Evolutionary conservation across 2,113 vertebrate species (phyloP).

Genomic region (Tympanuchus pallidicinctus): DNA sequence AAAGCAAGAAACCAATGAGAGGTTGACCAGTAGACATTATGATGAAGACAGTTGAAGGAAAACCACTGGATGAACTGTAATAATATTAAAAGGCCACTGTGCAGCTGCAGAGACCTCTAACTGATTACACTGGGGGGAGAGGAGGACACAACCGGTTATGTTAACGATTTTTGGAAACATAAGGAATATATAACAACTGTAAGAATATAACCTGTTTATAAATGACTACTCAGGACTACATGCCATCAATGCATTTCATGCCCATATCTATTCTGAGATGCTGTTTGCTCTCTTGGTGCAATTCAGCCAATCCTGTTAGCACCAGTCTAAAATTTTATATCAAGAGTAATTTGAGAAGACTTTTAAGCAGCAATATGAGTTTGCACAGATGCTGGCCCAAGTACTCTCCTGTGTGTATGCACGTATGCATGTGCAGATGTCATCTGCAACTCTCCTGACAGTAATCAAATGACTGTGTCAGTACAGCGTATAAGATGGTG

Average conservation of each 20-base stretch:
- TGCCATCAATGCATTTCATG: background rate
- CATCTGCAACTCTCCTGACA: fast-evolving
- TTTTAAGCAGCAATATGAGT: background rate
- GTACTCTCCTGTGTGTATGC: background rate
- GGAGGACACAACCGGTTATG: no score
- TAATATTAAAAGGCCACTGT: no score
- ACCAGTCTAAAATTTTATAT: background rate
- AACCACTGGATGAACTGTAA: no score
- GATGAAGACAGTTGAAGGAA: no score
- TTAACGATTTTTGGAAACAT: no score
- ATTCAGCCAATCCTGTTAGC: background rate
- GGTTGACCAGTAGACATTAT: no score
- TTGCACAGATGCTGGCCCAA: background rate
- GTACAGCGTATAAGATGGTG: background rate
- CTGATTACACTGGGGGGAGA: no score
- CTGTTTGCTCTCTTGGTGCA: background rate
- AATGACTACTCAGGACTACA: background rate
- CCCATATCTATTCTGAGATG: background rate
- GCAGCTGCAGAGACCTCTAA: no score
- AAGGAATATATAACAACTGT: no score
- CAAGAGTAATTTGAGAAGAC: background rate
- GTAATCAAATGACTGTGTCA: background rate
- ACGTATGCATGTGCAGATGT: no score
- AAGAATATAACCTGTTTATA: no score
- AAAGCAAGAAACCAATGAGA: no score